These are phyloP conservation scores for Clarias batrachus DNA, from an alignment of 2,113 vertebrate genomes.

Conservation along the genomic window DNA sequence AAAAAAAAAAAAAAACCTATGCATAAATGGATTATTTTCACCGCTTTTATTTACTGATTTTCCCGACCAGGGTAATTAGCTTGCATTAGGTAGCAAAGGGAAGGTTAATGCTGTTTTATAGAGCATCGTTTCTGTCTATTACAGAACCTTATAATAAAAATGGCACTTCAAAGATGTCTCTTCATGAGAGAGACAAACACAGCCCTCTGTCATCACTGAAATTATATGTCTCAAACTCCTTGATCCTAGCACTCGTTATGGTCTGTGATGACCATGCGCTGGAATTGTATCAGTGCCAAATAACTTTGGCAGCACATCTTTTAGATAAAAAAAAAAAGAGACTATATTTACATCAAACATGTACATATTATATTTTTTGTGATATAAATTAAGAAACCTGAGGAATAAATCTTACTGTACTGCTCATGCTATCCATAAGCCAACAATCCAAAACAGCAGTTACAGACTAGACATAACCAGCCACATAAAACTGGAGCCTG, in stretches of 20 bases:
- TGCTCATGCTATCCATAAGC: neutral
- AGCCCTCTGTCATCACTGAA: slow-evolving; percentile 39
- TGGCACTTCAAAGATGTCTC: neutral
- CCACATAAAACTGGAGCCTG: slow-evolving; percentile 6
- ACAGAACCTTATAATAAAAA: neutral
- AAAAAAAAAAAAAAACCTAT: neutral
- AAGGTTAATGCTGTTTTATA: neutral
- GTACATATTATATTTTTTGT: no score
- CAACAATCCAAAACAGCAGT: neutral
- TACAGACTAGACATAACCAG: slow-evolving; percentile 21
- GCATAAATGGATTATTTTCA: neutral
- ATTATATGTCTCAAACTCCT: slow-evolving; percentile 27
- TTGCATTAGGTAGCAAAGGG: neutral
- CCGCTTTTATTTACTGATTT: neutral
- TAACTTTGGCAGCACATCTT: neutral
- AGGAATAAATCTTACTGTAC: neutral
- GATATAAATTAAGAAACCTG: neutral
- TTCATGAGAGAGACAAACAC: slow-evolving; percentile 12
- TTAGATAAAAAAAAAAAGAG: neutral
- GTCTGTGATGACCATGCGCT: neutral
- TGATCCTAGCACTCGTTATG: slow-evolving; percentile 5
- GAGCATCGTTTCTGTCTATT: neutral
- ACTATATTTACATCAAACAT: neutral
- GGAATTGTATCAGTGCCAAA: neutral
- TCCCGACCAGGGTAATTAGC: neutral